phyloP scores from a whole-genome alignment of 1,140 invertebrate species.

The Drosophila orena region DNA sequence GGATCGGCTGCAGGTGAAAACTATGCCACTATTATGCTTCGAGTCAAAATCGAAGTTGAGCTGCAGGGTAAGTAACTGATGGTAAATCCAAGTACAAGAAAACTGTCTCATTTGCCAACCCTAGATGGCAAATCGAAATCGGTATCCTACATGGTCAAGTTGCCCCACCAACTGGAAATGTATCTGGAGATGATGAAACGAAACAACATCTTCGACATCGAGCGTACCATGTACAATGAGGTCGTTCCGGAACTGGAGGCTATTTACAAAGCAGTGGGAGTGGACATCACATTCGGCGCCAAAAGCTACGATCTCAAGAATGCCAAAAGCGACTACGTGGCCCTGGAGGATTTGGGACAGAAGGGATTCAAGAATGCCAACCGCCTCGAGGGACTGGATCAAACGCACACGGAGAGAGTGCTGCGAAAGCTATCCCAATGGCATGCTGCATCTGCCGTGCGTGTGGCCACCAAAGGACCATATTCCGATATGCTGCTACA shows the following conservation, averaged over 20 bases:
- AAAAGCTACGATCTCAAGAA: constrained; percentile 51
- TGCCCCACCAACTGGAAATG: constrained; percentile 47
- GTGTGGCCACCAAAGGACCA: constrained; percentile 85
- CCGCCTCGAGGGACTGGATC: constrained; percentile 85
- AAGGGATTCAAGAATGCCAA: constrained; percentile 85
- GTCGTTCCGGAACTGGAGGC: constrained; percentile 71
- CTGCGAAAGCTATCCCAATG: constrained; percentile 86
- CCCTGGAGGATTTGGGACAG: constrained; percentile 86
- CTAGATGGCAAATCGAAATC: constrained; percentile 57
- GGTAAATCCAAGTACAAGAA: background rate
- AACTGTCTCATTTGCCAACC: background rate
- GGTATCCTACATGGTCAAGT: constrained; percentile 64
- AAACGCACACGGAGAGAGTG: constrained; percentile 85
- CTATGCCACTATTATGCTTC: constrained; percentile 62
- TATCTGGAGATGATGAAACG: constrained; percentile 39
- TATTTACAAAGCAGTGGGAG: constrained; percentile 75
- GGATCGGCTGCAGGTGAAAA: constrained; percentile 67
- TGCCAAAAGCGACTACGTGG: constrained; percentile 65
- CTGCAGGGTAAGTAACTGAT: constrained; percentile 45
- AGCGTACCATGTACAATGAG: constrained; percentile 54
- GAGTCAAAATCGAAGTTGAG: constrained; percentile 61
- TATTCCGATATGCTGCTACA: constrained; percentile 9
- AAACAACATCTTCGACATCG: constrained; percentile 54
- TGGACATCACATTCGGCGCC: constrained; percentile 57
- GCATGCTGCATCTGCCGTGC: constrained; percentile 85